Conservation (phyloP, 1,140 invertebrate genomes). For the Drosophila prosaltans region DNA sequence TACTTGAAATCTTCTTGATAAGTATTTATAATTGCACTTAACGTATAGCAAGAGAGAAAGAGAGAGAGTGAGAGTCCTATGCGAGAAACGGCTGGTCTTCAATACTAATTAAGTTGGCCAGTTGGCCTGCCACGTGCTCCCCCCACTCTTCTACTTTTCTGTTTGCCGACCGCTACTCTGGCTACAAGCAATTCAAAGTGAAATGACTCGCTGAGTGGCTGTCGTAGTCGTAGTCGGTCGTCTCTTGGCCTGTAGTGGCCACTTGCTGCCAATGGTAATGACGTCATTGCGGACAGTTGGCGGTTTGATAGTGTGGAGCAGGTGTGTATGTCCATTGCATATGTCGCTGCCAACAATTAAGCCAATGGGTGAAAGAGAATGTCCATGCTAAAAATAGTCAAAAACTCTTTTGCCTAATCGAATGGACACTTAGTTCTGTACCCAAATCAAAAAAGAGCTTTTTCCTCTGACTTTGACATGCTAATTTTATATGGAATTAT, state of each 20-base stretch:
- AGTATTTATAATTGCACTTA: constrained; percentile 77
- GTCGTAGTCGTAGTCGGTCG: constrained; percentile 19
- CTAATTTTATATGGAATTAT: constrained; percentile 12
- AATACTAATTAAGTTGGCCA: constrained; percentile 75
- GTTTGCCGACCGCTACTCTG: not conserved
- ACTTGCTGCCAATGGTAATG: constrained; percentile 68
- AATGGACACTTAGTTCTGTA: constrained; percentile 14
- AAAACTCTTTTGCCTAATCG: not conserved
- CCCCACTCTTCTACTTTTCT: not conserved
- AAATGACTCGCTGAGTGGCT: constrained; percentile 54
- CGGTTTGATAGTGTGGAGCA: constrained; percentile 24
- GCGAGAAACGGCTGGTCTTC: not conserved
- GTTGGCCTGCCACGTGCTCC: constrained; percentile 25
- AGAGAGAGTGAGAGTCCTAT: constrained; percentile 16
- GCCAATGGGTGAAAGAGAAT: constrained; percentile 5
- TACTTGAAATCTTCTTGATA: constrained; percentile 59
- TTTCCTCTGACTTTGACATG: not conserved
- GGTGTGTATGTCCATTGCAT: constrained; percentile 46
- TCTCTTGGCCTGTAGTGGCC: constrained; percentile 50
- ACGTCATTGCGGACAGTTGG: constrained; percentile 65
- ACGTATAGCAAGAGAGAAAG: constrained; percentile 35
- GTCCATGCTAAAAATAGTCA: constrained; percentile 30
- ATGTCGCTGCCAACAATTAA: constrained; percentile 50
- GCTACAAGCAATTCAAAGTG: constrained; percentile 48
- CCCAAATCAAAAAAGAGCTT: constrained; percentile 25